A percentile compares a stretch with the other conserved stretches of the same genome.
Conservation (phyloP, 2,797 vertebrate species). For the Myiotriccus ornatus region DNA sequence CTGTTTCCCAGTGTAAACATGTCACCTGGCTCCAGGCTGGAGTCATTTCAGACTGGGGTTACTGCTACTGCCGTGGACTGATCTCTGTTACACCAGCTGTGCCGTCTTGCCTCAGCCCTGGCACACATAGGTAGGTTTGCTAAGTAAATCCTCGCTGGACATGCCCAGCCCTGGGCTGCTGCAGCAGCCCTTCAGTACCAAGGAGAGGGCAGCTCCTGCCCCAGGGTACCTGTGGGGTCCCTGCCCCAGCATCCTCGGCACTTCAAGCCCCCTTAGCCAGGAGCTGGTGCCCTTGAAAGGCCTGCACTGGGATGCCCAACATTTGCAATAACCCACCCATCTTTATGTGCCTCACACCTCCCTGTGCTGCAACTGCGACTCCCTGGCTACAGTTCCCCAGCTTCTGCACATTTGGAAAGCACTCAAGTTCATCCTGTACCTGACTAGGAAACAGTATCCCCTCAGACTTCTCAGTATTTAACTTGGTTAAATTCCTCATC, state of each 20-base stretch:
- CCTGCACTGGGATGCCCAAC: background rate
- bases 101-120: background rate
- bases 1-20: background rate
- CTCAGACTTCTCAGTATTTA: background rate
- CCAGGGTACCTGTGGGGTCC: rapidly evolving
- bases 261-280: background rate
- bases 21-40: background rate
- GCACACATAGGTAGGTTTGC: background rate
- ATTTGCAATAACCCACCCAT: rapidly evolving
- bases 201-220: background rate
- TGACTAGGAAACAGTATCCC: background rate
- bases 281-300: background rate
- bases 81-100: background rate
- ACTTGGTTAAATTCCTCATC: background rate
- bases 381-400: background rate
- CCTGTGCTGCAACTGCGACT: background rate
- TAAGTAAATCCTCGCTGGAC: background rate
- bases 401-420: background rate
- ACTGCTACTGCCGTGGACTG: background rate
- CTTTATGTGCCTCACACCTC: background rate
- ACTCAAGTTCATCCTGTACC: background rate
- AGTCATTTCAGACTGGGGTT: background rate
- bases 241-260: background rate
- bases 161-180: background rate
- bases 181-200: background rate